Base-by-base conservation (phyloP, 2,797 vertebrate species). In the Argyrosomus regius region DNA sequence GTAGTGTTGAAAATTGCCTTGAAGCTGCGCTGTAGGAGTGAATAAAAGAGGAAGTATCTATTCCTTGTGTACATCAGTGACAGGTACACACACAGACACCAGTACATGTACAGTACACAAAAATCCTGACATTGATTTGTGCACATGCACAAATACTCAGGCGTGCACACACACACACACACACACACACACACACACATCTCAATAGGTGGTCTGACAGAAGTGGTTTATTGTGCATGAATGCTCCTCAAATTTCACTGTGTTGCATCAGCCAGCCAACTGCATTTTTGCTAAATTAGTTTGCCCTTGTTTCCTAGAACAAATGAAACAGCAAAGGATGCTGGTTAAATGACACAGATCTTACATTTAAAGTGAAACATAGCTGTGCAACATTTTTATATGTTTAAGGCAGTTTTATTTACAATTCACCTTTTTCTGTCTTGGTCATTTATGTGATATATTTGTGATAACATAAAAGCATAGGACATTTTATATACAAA, bases 211-310 rank as follows among this genome's bases (percentile, higher is more conserved):
- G 91, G 92, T 90, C 89, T 88, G 88, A 90, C 87, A 92, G 86
- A 91, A 90, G 91, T 90, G 90, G 87, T 92, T 94, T 91, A 91
- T 92, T 93, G 93, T 89, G 90, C 90, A 89, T 91, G 89, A 91
- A 89, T 91, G 88, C 89, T 77, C 84, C 90, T 78, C 86, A 92
- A 92, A 93, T 95, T 95, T 95, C 95, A 88, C 70, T 57, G 76
- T 77, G 81, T 96, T 96, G 93, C 94, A 94, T 95, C 95, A 96
- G 91, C 89, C 89, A 87, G 84, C 84, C 88, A 80, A 91, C 85
- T 86, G 83, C 87, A 87, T 89, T 92, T 91, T 87, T 89, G 85
- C 88, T 86, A 88, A 93, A 93, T 92, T 90, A 91, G 83, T 90
- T 88, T 90, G 87, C 88, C 89, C 90, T 89, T 87, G 89, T 93